Conservation (phyloP, 2,113 vertebrate species). For the Coryphaenoides rupestris region DNA sequence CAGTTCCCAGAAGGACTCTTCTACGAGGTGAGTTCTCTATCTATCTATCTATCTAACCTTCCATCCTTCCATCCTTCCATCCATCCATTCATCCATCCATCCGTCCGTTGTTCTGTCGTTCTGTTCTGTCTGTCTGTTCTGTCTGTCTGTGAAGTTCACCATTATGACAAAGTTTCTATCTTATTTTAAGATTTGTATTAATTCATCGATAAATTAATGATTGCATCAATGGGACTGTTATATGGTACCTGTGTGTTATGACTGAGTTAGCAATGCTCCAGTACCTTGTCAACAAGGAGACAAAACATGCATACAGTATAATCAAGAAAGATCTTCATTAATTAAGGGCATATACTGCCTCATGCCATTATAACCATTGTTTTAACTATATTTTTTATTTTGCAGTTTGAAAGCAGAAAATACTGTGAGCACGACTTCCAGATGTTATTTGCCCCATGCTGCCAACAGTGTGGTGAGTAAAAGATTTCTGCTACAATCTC, state of each 20-base stretch:
- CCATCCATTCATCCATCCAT: no score
- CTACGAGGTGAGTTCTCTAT: conserved; percentile 83
- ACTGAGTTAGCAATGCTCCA: no score
- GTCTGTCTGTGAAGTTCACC: no score
- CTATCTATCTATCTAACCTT: neutral
- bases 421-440: conserved; percentile 99
- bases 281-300: no score
- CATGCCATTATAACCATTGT: neutral
- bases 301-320: no score
- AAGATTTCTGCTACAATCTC: neutral
- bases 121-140: no score
- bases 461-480: conserved; percentile 95
- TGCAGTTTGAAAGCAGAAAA: conserved; percentile 96
- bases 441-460: conserved; percentile 98
- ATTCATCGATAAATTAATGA: no score
- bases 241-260: no score
- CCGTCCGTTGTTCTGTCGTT: no score
- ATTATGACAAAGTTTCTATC: no score
- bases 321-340: neutral
- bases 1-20: conserved; percentile 96
- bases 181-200: no score
- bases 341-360: neutral
- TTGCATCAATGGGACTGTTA: no score
- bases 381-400: conserved; percentile 23
- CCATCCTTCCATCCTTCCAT: neutral